Base-by-base conservation (phyloP, 2,113 vertebrate species). In the Ciconia boyciana region DNA sequence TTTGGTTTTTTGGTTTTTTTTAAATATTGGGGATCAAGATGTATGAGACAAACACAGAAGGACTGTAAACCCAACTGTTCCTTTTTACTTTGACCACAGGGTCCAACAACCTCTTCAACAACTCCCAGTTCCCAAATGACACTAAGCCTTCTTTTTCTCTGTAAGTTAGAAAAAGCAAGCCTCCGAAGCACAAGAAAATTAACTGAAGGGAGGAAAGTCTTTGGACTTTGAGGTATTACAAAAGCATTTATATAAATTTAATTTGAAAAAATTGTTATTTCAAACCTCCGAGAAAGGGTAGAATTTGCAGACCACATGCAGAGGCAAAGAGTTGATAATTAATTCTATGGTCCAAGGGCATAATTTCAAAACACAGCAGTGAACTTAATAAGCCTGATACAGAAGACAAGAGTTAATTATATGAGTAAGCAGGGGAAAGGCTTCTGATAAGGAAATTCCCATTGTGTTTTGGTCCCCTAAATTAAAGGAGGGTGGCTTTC, bases 281-380 rank as follows among this genome's bases (percentile, higher is more conserved):
- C 34, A 77, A 68, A 52, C 17, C 20, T 90, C 57, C 9, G 12
- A 83, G 51, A 87, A 95, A 94, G 18, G 32, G n/a, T 68, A 81
- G 71, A 88, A 58, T 86, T 93, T 91, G 60, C 64, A 94, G 81
- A 72, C 69, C 61, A 75, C 81, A 71, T 62, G 61, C 74, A 90
- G 68, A 86, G 46, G 32, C 58, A 89, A 86, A 82, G 49, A 92
- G 44, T 71, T 83, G 80, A 89, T 94, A 92, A 96, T 93, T 89
- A 92, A 92, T 66, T 93, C n/a, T 94, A 16, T 91, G 69, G 57
- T 87, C 77, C 49, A 93, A 7, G 8, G 84, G 61, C 64, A 68
- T 69, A 77, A 95, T 95, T 96, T 94, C 88, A 93, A 96, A 94
- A 81, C 62, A 77, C 79, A 83, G 71, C 51, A 68, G 83, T 89